A percentile compares a stretch with the other conserved stretches of the same genome.
phyloP scores from a whole-genome alignment of 2,888 invertebrate genomes.

The Dasysyrphus albostriatus region DNA sequence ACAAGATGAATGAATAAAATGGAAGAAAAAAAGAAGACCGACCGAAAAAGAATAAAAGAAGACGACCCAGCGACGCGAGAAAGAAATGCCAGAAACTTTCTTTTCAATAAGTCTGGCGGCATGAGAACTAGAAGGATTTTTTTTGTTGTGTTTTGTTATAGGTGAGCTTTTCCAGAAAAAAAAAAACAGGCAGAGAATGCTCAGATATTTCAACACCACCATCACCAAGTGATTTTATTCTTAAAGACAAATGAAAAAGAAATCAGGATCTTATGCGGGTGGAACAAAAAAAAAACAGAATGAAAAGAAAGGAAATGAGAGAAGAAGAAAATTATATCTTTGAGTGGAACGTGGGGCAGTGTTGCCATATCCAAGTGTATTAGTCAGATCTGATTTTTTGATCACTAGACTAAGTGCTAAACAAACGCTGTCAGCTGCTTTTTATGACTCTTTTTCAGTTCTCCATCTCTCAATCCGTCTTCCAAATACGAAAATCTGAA shows the following conservation, averaged over 20 bases:
- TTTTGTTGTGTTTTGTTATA: not conserved
- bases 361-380: not conserved
- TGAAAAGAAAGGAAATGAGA: not conserved
- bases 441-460: no score
- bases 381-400: no score
- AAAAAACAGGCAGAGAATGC: not conserved
- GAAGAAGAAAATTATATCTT: constrained; percentile 31
- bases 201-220: constrained; percentile 48
- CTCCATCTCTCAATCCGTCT: no score
- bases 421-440: no score
- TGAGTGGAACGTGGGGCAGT: no score
- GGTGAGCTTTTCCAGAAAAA: not conserved
- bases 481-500: no score
- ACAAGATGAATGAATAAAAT: constrained; percentile 26
- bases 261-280: constrained; percentile 49
- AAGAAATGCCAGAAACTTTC: constrained; percentile 66
- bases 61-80: constrained; percentile 44
- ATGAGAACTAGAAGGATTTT: not conserved
- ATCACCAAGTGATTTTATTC: constrained; percentile 37
- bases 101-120: constrained; percentile 54
- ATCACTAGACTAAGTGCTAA: no score
- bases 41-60: constrained; percentile 18
- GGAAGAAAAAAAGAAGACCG: not conserved
- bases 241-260: constrained; percentile 59
- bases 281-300: not conserved